Evolutionary conservation across 1,140 invertebrate genomes (phyloP).

Genomic region (Danaus melanippus): DNA sequence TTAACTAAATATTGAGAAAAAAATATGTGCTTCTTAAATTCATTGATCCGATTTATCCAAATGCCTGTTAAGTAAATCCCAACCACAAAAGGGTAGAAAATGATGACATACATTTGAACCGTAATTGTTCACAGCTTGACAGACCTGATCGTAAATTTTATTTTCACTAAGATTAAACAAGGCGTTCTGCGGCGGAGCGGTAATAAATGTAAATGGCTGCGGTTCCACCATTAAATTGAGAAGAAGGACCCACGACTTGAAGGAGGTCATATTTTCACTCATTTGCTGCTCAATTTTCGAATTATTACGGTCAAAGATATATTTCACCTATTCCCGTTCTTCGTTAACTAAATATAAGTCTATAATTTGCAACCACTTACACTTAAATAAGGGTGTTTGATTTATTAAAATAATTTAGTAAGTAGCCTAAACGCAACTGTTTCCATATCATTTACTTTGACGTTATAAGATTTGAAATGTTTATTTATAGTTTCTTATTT

Average conservation of each 20-base stretch:
- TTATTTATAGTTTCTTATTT: too few species aligned
- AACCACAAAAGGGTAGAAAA: slow-evolving; percentile 29
- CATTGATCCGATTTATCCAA: too few species aligned
- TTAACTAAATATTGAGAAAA: too few species aligned
- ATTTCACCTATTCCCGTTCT: too few species aligned
- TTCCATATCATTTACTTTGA: too few species aligned
- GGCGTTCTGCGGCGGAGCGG: slow-evolving; percentile 26
- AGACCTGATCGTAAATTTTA: slow-evolving; percentile 32
- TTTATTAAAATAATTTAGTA: slow-evolving; percentile 6
- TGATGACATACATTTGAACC: slow-evolving; percentile 25
- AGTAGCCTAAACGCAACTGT: too few species aligned
- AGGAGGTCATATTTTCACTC: slow-evolving; percentile 24
- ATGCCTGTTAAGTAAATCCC: slow-evolving; percentile 5
- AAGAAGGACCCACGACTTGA: slow-evolving; percentile 24
- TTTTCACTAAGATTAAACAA: slow-evolving; percentile 33
- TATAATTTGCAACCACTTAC: too few species aligned
- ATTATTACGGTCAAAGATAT: slow-evolving; percentile 13
- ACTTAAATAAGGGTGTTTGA: too few species aligned
- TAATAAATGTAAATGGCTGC: slow-evolving; percentile 32
- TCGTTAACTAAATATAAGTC: too few species aligned
- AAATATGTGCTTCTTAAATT: too few species aligned
- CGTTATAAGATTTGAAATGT: too few species aligned
- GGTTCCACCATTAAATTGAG: slow-evolving; percentile 28
- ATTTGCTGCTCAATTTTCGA: slow-evolving; percentile 11
- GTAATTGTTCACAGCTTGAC: slow-evolving; percentile 28